Conservation (phyloP, 2,888 invertebrate species). For the Pandemis cinnamomeana region DNA sequence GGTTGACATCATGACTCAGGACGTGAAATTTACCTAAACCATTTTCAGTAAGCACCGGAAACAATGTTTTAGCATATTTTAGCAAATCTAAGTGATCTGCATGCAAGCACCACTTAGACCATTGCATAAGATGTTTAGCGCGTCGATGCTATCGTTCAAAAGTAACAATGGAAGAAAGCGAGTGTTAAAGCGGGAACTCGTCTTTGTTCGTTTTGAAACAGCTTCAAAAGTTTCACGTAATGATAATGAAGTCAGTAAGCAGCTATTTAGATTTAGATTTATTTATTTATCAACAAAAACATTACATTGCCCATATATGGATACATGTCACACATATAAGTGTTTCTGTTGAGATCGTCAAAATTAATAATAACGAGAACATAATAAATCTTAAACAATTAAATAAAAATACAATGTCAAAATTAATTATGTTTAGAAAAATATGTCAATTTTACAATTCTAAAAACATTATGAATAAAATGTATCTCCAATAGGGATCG, state of each 20-base stretch:
- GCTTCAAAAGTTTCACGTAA: slow-evolving; percentile 35
- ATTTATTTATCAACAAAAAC: too few species aligned
- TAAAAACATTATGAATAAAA: too few species aligned
- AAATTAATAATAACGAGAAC: too few species aligned
- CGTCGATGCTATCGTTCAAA: slow-evolving; percentile 38
- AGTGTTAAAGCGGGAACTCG: slow-evolving; percentile 14
- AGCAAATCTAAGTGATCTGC: slow-evolving; percentile 30
- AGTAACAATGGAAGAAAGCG: slow-evolving; percentile 53
- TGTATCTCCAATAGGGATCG: too few species aligned
- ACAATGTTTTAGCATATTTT: slow-evolving; percentile 22
- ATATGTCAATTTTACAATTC: too few species aligned
- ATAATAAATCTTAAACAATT: too few species aligned
- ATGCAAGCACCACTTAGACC: slow-evolving; percentile 35
- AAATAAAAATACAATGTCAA: too few species aligned
- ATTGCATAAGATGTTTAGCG: slow-evolving; percentile 46
- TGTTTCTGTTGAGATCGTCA: too few species aligned
- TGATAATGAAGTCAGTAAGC: slow-evolving; percentile 41
- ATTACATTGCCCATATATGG: too few species aligned
- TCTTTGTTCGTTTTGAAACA: slow-evolving; percentile 36
- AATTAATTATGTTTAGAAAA: too few species aligned
- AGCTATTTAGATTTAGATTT: too few species aligned
- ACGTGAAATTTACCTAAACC: slow-evolving; percentile 5
- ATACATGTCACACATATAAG: too few species aligned
- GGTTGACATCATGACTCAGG: not conserved
- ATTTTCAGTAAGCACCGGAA: slow-evolving; percentile 8